phyloP scores from a whole-genome alignment of 2,797 vertebrate species.

The Lepus oiostolus region DNA sequence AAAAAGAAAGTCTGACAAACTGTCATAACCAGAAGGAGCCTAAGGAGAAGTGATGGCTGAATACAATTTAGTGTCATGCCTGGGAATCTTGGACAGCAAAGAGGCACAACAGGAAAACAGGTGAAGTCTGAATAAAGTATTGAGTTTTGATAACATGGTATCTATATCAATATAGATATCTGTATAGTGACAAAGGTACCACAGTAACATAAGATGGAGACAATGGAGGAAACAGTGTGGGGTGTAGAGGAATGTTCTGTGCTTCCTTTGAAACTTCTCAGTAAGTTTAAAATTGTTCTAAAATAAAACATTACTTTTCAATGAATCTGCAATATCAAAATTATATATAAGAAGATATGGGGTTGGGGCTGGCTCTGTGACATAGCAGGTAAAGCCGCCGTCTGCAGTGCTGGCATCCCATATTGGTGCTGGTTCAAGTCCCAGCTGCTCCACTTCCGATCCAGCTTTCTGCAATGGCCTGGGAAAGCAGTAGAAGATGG shows the following conservation, averaged over 20 bases:
- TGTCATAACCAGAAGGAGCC: not conserved
- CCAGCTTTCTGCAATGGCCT: too few species aligned
- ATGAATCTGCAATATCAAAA: not conserved
- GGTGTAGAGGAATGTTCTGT: not conserved
- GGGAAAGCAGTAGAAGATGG: too few species aligned
- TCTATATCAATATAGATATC: not conserved
- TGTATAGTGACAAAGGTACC: not conserved
- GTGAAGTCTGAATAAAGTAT: not conserved
- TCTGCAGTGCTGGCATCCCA: too few species aligned
- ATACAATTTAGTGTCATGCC: not conserved
- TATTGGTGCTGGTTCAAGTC: too few species aligned
- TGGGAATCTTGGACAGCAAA: not conserved
- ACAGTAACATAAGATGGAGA: not conserved
- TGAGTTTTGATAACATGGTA: not conserved
- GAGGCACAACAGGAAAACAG: not conserved
- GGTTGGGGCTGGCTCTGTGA: too few species aligned
- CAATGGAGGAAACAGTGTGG: not conserved
- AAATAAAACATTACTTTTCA: not conserved
- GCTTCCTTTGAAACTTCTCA: not conserved
- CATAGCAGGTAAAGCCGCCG: too few species aligned
- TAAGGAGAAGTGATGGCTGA: not conserved
- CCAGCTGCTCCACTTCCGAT: too few species aligned
- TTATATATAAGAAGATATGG: not conserved
- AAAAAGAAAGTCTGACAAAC: slow-evolving; percentile 21
- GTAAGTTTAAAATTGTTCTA: not conserved